Base-by-base conservation (phyloP, 2,113 vertebrate species). In the Stegastes partitus region DNA sequence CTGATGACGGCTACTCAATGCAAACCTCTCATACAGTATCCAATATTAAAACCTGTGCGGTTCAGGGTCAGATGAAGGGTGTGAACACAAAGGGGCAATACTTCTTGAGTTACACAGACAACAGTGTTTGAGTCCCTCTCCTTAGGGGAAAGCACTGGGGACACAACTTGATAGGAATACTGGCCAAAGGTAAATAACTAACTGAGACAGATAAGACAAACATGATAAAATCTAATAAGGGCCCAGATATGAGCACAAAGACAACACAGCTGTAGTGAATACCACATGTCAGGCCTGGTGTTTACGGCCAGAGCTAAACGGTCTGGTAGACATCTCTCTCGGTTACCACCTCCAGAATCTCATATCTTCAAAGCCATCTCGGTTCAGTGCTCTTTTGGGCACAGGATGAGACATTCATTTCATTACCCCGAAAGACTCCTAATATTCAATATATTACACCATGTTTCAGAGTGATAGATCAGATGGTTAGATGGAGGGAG, bases 191-290 rank as follows among this genome's bases (percentile, higher is more conserved):
- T 93, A 91, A 93, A 91, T 90, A 94, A 92, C 74, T 85, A 70
- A 45, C 42, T 69, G 47, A 89, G 87, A 87, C 83, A 84, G 87
- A 93, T 88, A 92, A 92, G 88, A 90, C 86, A 93, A 92, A 94
- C 92, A 92, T 85, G 91, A 93, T 92, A 83, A 93, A 90, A 93
- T 92, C 76, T 88, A 90, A 94, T 93, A 94, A 90, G 55, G 59
- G 69, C 69, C 83, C 55, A 54, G 86, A 89, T 76, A 81, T 77
- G 82, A 91, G 78, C 74, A 83, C 78, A 92, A 88, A 93, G 83
- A 89, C 88, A 94, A 92, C 91, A 94, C 78, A 80, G 86, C 85
- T 83, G 82, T 89, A 92, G 91, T 91, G 90, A 93, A 92, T 87
- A 90, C 87, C 93, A 94, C 85, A 94, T 94, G 94, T 93, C 77